Base-by-base conservation (phyloP, 2,797 vertebrate genomes). In the Denticeps clupeoides region DNA sequence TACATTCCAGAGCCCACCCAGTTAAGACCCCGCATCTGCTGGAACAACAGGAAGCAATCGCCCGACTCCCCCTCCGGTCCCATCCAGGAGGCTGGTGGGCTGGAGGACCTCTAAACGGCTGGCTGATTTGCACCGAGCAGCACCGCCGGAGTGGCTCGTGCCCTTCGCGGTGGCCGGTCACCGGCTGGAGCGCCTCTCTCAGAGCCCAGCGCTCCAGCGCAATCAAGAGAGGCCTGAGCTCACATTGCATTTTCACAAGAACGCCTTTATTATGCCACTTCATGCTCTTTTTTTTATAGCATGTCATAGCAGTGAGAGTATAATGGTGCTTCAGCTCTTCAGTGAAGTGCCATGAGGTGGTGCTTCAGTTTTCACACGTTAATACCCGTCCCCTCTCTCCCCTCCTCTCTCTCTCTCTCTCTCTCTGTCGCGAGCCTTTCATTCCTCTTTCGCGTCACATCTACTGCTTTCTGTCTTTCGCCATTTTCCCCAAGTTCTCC, bases 211-310 rank as follows among this genome's bases (percentile, higher is more conserved):
- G 45, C 69, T 71, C 67, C 60, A 79, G 72, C 57, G 58, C 74
- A 64, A 68, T 79, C 68, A 65, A 80, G 74, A 72, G 79, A 57
- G 40, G 65, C 80, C 82, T 74, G 70, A 83, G 72, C 75, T 72
- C 63, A 37, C 71, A 78, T 77, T 72, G 69, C 67, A 65, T 70
- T 51, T 72, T 75, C 70, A 69, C 76, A 47, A 65, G 64, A 62
- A 65, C 63, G 68, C 71, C 63, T 79, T 82, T 80, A 77, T 83
- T 75, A 77, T 75, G 71, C 75, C 76, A 72, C 80, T 82, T 74
- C 69, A 81, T 65, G 58, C 29, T 45, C 67, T 69, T 67, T 61
- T 54, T 45, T 47, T 43, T 12, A 31, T 6, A 31, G 28, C 28
- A n/a, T n/a, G 5, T 4, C n/a, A n/a, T n/a, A n/a, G n/a, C n/a